Evolutionary conservation across 1,140 invertebrate genomes (phyloP), one percentile per base, ranked within the genome.

Genomic region (Drosophila busckii): DNA sequence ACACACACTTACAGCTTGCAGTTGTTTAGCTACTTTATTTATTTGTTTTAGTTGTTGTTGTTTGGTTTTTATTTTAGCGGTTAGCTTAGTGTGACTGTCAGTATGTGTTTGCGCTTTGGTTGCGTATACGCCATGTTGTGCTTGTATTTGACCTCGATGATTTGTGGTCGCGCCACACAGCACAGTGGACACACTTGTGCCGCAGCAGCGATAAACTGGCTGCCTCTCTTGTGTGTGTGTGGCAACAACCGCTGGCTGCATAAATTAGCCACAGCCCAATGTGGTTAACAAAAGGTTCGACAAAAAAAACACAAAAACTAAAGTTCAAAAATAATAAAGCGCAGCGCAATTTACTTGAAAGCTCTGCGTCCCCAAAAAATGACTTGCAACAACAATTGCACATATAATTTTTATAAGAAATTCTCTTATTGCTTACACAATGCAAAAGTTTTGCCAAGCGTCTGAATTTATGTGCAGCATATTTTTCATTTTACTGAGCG

Each of bases 91-190:
- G 34, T 38, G 28, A 31, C 37, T 52, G 32, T 60, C 23, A 35
- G 17, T 50, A 19, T 56, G 31, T 48, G 35, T 25, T 45, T 23
- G 41, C 48, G 29, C 58, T 65, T 9, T 50, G 58, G 32, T 71
- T 71, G 73, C 67, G 71, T 80, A 71, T 80, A 67, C 73, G 62
- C 73, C 62, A 76, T 76, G 73, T 46, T n/a, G n/a, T n/a, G n/a
- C n/a, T n/a, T n/a, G n/a, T n/a, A n/a, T n/a, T 71, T 76, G 71
- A 76, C 71, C 71, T 71, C 73, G 63, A 68, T 76, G 71, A 76
- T 76, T 76, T 76, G 71, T 80, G 71, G 71, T 76, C 53, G 35
- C 32, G n/a, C n/a, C n/a, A n/a, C n/a, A n/a, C 73, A 62, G 35
- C 56, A 60, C 55, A n/a, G n/a, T 60, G 73, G 61, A 70, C 68